Evolutionary conservation across 2,797 vertebrate species (phyloP), one percentile per base, ranked within the genome.

Genomic region (Amniataba percoides): DNA sequence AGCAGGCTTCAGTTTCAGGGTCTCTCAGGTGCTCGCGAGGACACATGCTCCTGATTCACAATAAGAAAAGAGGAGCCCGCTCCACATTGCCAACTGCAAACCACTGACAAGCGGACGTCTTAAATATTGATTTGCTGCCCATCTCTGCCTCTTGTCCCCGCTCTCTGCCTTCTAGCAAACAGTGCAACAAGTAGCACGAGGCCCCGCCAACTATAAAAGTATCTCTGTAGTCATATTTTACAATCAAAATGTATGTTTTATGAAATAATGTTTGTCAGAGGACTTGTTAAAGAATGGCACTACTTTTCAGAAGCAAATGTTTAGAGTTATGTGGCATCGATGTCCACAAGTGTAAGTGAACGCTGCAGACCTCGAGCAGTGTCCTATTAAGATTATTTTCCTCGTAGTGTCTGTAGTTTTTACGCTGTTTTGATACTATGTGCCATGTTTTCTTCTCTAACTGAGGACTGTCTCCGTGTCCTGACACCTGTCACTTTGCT

Each of bases 401-500:
- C 40, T 31, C 5, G 27, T 15, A 7, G 8, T 18, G 9, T n/a
- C 9, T 49, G 2, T 8, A 7, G 25, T 59, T 46, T 10, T 40
- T 59, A 39, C 23, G 14, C 15, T 73, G 52, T 51, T 64, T 55
- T n/a, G 14, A 18, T 23, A 15, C 21, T 49, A n/a, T n/a, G 3
- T 66, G 36, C 12, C 4, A 8, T 67, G 39, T 71, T 51, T n/a
- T 19, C 10, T 7, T 15, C n/a, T 36, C 11, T n/a, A 19, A 43
- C 13, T 7, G 27, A 25, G 16, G n/a, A 66, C 53, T 43, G 71
- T 58, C 16, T 57, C 11, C 6, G 36, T 55, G n/a, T 49, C 21
- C 21, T 71, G 15, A 71, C 1, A 25, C 15, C 10, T 75, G 27
- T 65, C 67, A 23, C 71, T 78, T 52, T 19, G 60, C 14, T 66